phyloP scores from a whole-genome alignment of 2,113 vertebrate genomes.

The Cryptoleucopteryx plumbea region DNA sequence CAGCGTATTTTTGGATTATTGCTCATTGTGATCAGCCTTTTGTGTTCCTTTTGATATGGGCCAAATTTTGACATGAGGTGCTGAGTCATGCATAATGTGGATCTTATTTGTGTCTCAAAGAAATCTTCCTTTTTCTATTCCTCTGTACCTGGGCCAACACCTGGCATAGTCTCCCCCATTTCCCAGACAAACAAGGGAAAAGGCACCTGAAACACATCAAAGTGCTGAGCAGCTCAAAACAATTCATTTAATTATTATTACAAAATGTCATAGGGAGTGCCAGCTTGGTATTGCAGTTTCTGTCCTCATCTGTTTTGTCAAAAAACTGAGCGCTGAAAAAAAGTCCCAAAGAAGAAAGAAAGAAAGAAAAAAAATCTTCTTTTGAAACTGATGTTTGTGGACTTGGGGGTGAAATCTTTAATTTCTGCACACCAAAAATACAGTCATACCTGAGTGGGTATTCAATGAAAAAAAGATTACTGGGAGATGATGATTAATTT shows the following conservation, averaged over 20 bases:
- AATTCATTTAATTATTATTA: neutral
- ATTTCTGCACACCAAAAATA: neutral
- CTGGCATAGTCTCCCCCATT: neutral
- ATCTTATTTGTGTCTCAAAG: neutral
- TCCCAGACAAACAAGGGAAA: neutral
- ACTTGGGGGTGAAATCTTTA: neutral
- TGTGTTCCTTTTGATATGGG: conserved; percentile 43
- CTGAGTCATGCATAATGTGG: conserved; percentile 3
- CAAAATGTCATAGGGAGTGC: neutral
- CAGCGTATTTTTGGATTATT: conserved; percentile 43
- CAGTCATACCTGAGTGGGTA: neutral
- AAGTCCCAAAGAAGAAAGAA: no score
- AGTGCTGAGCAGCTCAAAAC: neutral
- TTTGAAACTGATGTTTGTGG: neutral
- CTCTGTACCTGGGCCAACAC: neutral
- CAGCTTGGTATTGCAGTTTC: neutral
- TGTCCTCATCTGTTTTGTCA: neutral
- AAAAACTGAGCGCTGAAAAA: neutral
- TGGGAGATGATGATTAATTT: neutral
- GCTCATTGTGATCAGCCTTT: conserved; percentile 59
- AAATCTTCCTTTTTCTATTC: neutral
- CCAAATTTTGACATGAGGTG: conserved; percentile 22
- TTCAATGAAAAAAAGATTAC: neutral
- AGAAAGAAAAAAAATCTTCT: neutral
- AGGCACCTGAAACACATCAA: neutral